These are phyloP conservation scores for Diploptera punctata DNA, from an alignment of 2,888 invertebrate genomes.

Conservation along the genomic window DNA sequence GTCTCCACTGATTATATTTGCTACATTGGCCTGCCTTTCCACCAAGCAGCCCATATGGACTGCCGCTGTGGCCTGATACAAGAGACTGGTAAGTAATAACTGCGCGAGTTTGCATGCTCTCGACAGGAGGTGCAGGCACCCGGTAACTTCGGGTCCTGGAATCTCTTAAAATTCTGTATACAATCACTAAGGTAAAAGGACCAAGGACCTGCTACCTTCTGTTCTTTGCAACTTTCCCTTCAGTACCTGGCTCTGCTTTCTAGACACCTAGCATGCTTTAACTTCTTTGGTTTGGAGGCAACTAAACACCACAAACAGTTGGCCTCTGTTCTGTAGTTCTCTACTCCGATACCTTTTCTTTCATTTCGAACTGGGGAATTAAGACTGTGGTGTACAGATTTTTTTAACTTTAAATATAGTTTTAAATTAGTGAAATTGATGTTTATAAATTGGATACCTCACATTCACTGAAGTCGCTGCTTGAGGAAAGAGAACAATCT, in stretches of 20 bases:
- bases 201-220: not conserved
- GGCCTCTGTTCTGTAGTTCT: constrained; percentile 5
- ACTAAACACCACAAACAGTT: not conserved
- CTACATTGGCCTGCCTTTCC: constrained; percentile 46
- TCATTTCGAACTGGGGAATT: constrained; percentile 45
- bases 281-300: not conserved
- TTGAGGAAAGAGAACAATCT: constrained; percentile 16
- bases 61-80: constrained; percentile 46
- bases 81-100: constrained; percentile 45
- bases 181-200: constrained; percentile 16
- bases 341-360: constrained; percentile 36
- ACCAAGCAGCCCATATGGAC: constrained; percentile 47
- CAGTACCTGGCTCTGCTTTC: not conserved
- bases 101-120: constrained; percentile 23
- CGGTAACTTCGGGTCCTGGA: not conserved
- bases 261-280: constrained; percentile 1
- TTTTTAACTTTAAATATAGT: constrained; percentile 34
- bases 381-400: constrained; percentile 44
- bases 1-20: constrained; percentile 43
- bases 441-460: constrained; percentile 20
- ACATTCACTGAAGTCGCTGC: constrained; percentile 14
- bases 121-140: not conserved
- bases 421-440: constrained; percentile 25
- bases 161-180: not conserved
- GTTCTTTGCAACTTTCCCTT: not conserved